phyloP scores from a whole-genome alignment of 2,797 vertebrate genomes.

The Leptoclinus maculatus region DNA sequence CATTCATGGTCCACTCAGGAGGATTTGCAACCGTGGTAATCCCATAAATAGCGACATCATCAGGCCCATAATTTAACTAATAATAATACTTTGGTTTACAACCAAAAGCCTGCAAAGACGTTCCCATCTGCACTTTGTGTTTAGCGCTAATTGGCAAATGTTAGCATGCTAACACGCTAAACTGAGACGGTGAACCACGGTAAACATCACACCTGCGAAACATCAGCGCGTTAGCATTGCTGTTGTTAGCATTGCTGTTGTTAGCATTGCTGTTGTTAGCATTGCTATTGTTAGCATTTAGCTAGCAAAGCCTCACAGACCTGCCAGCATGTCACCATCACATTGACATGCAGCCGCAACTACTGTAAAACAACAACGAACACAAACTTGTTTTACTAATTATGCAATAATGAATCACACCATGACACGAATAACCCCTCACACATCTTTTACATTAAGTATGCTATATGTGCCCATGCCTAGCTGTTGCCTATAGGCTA shows the following conservation, averaged over 20 bases:
- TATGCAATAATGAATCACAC: not conserved
- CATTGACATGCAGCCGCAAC: not conserved
- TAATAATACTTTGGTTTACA: not conserved
- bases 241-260: not conserved
- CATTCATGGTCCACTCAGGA: not conserved
- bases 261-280: not conserved
- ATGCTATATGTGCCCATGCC: not conserved
- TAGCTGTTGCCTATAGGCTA: not conserved
- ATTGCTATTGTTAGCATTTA: not conserved
- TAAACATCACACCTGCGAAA: not conserved
- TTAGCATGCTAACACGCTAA: not conserved
- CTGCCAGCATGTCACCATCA: not conserved
- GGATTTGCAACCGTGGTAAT: not conserved
- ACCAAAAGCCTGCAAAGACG: not conserved
- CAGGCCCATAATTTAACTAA: not conserved
- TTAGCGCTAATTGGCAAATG: not conserved
- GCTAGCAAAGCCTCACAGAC: not conserved
- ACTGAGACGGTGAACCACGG: not conserved
- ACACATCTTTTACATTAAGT: no score
- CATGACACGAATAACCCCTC: no score
- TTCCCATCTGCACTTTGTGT: no score
- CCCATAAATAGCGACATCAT: not conserved
- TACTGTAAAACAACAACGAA: not conserved
- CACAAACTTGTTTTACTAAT: not conserved
- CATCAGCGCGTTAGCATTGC: not conserved